Percentiles rank a stretch among this genome's conserved stretches.
These are phyloP conservation scores for Ageneiosus marmoratus DNA, from an alignment of 2,113 vertebrate genomes.

Conservation along the genomic window DNA sequence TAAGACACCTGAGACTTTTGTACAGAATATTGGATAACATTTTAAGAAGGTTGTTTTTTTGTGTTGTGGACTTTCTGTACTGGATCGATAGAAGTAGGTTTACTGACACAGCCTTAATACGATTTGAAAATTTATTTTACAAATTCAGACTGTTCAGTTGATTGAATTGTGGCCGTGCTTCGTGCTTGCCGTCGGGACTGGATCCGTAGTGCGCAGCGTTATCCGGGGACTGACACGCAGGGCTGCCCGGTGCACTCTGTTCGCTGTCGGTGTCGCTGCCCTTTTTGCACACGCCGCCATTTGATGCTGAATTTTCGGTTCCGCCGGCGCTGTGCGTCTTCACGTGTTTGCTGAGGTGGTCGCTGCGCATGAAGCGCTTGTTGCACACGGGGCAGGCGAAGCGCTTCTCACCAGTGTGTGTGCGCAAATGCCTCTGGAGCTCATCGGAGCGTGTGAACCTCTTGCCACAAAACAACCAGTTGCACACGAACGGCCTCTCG, in stretches of 20 bases:
- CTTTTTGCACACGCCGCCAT: slow-evolving; percentile 73
- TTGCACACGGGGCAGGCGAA: slow-evolving; percentile 86
- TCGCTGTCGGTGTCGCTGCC: slow-evolving; percentile 90
- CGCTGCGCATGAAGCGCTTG: slow-evolving; percentile 93
- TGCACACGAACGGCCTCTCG: slow-evolving; percentile 90
- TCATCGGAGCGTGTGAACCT: slow-evolving; percentile 91
- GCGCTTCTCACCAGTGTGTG: slow-evolving; percentile 93
- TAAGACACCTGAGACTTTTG: slow-evolving; percentile 35
- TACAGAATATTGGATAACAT: neutral
- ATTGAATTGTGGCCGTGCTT: slow-evolving; percentile 62
- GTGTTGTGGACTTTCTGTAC: neutral
- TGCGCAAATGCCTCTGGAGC: slow-evolving; percentile 89
- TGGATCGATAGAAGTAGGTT: neutral
- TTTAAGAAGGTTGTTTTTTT: neutral
- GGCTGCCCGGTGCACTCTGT: slow-evolving; percentile 82
- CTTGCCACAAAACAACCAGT: slow-evolving; percentile 92
- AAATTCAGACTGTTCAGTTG: slow-evolving; percentile 46
- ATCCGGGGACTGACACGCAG: slow-evolving; percentile 82
- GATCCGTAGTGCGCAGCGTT: slow-evolving; percentile 71
- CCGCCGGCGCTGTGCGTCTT: slow-evolving; percentile 82
- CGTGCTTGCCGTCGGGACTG: slow-evolving; percentile 42
- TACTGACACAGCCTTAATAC: neutral
- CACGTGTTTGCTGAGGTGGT: slow-evolving; percentile 89
- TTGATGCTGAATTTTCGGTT: slow-evolving; percentile 64
- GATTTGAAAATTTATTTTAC: neutral